Conservation (phyloP, 2,888 invertebrate genomes). For the Spilarctia lutea region DNA sequence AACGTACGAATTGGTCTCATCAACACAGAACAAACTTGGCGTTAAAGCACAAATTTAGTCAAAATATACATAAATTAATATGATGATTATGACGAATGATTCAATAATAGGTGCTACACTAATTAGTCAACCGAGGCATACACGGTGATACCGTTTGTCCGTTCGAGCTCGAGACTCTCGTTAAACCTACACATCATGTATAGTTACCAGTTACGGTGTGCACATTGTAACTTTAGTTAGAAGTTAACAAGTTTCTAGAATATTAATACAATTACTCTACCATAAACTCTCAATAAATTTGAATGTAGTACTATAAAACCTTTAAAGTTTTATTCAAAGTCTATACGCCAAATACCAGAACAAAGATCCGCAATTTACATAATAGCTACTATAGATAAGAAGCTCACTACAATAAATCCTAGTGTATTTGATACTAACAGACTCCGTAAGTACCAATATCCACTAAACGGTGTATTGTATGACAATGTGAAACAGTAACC, state of each 20-base stretch:
- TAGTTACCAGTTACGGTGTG: neutral
- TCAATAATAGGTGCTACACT: slow-evolving; percentile 1
- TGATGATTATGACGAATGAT: too few species aligned
- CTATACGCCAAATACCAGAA: too few species aligned
- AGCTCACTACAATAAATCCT: too few species aligned
- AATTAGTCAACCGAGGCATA: neutral
- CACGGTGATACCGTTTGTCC: neutral
- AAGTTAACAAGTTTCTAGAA: neutral
- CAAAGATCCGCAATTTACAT: too few species aligned
- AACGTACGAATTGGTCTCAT: neutral
- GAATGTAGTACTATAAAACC: too few species aligned
- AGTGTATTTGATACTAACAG: too few species aligned
- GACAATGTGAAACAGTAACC: too few species aligned
- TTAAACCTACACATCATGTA: neutral
- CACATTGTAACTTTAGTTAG: neutral
- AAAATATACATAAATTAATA: neutral
- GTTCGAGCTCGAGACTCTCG: neutral
- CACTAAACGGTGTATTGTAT: too few species aligned
- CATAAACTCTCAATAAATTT: too few species aligned
- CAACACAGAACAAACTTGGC: neutral
- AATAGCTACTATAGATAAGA: too few species aligned
- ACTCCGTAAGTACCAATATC: too few species aligned
- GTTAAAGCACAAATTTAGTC: neutral
- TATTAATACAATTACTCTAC: neutral
- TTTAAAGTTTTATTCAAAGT: too few species aligned